Evolutionary conservation across 2,888 invertebrate species (phyloP).

Genomic region (Megamerina dolium): DNA sequence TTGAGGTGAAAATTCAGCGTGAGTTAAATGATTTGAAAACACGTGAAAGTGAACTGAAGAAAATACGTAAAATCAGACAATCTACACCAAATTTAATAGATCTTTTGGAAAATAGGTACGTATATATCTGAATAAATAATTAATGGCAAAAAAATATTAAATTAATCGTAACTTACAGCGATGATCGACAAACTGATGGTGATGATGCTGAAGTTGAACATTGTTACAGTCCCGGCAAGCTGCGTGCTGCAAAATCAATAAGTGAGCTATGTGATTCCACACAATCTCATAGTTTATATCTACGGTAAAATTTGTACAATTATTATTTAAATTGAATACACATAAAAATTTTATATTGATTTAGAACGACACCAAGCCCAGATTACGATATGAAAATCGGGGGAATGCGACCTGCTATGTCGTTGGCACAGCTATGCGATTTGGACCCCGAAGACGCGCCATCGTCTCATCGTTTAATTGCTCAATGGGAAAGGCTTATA

Average conservation of each 20-base stretch:
- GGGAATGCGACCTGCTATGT: conserved; percentile 61
- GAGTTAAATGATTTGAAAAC: conserved; percentile 80
- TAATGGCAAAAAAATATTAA: neutral
- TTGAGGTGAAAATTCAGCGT: conserved; percentile 82
- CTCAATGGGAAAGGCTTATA: conserved; percentile 76
- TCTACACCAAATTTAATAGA: conserved; percentile 61
- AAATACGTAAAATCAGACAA: conserved; percentile 57
- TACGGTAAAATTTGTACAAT: conserved; percentile 3
- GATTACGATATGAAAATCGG: conserved; percentile 32
- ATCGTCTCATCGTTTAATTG: conserved; percentile 66
- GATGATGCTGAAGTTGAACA: conserved; percentile 60
- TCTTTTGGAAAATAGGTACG: conserved; percentile 56
- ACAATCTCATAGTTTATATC: conserved; percentile 28
- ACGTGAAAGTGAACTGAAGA: conserved; percentile 73
- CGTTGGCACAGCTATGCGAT: conserved; percentile 63
- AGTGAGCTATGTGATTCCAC: conserved; percentile 61
- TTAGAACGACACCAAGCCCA: conserved; percentile 37
- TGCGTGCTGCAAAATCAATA: conserved; percentile 62
- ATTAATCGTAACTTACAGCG: conserved; percentile 18
- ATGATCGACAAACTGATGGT: conserved; percentile 53
- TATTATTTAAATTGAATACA: neutral
- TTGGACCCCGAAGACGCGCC: conserved; percentile 62
- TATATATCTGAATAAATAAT: conserved; percentile 3
- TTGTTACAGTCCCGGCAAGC: conserved; percentile 56
- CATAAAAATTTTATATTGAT: conserved; percentile 6